Evolutionary conservation across 2,888 invertebrate genomes (phyloP).

Genomic region (Chrysotoxum bicinctum): DNA sequence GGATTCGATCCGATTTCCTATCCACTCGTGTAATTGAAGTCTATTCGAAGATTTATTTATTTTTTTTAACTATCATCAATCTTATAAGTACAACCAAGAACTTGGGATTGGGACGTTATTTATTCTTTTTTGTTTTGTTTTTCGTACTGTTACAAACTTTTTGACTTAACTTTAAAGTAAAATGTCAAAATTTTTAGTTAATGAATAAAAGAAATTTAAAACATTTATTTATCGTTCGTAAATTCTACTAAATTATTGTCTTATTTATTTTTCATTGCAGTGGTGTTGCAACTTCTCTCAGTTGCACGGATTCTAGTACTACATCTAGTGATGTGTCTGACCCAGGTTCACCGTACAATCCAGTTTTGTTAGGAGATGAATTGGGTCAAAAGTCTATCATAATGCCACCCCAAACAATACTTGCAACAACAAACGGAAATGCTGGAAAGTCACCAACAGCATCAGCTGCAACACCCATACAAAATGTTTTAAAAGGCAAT

Average conservation of each 20-base stretch:
- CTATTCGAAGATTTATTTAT: too few relatives aligned
- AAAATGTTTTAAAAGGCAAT: conserved; percentile 51
- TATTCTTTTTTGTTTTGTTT: too few relatives aligned
- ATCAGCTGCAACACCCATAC: conserved; percentile 50
- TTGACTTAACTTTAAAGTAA: too few relatives aligned
- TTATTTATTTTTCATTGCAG: conserved; percentile 83
- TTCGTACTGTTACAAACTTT: too few relatives aligned
- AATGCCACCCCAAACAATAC: conserved; percentile 81
- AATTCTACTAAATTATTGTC: not conserved
- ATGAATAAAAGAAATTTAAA: too few relatives aligned
- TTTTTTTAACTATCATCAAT: too few relatives aligned
- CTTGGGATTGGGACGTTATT: too few relatives aligned
- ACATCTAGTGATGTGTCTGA: conserved; percentile 92
- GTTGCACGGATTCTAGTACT: conserved; percentile 88
- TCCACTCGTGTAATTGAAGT: too few relatives aligned
- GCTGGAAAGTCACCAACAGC: conserved; percentile 74
- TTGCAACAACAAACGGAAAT: conserved; percentile 75
- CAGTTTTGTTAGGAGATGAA: conserved; percentile 84
- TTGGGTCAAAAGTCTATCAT: conserved; percentile 76
- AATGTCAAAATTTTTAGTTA: too few relatives aligned
- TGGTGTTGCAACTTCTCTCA: conserved; percentile 91
- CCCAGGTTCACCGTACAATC: conserved; percentile 92
- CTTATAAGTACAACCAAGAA: too few relatives aligned
- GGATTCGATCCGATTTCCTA: too few relatives aligned
- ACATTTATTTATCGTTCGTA: not conserved